Percentiles rank a stretch among this genome's conserved stretches.
Conservation (phyloP, 2,113 vertebrate genomes). For the Saguinus imperator region DNA sequence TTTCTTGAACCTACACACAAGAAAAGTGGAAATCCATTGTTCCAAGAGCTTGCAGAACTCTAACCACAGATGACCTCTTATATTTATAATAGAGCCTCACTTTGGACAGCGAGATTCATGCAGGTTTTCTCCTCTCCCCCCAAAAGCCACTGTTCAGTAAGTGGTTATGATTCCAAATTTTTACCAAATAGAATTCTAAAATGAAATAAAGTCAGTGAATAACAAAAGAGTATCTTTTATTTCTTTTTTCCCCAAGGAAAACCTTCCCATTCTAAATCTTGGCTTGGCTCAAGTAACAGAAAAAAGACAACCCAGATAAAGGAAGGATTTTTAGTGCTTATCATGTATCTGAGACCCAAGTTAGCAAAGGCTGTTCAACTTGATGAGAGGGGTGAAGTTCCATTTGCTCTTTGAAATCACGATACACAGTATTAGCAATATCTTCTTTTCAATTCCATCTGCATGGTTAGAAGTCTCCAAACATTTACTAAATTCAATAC, state of each 20-base stretch:
- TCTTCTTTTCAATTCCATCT: conserved; percentile 29
- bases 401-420: not conserved
- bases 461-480: not conserved
- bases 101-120: not conserved
- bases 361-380: not conserved
- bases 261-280: conserved; percentile 6
- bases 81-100: not conserved
- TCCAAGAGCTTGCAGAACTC: conserved; percentile 41
- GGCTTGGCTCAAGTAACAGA: conserved; percentile 18
- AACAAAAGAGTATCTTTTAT: conserved; percentile 16
- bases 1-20: conserved; percentile 9
- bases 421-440: not conserved
- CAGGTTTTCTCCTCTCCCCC: not conserved
- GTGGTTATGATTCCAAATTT: conserved; percentile 10
- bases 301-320: not conserved
- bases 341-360: not conserved
- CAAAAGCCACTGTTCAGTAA: not conserved
- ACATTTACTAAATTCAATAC: not conserved
- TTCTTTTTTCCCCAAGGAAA: conserved; percentile 18
- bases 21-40: conserved; percentile 63
- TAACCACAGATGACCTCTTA: not conserved
- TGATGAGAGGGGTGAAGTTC: not conserved
- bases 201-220: conserved; percentile 32
- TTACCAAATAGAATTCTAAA: conserved; percentile 36
- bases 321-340: not conserved